These are phyloP conservation scores for Silvanus unidentatus DNA, from an alignment of 2,888 invertebrate genomes.

Conservation along the genomic window DNA sequence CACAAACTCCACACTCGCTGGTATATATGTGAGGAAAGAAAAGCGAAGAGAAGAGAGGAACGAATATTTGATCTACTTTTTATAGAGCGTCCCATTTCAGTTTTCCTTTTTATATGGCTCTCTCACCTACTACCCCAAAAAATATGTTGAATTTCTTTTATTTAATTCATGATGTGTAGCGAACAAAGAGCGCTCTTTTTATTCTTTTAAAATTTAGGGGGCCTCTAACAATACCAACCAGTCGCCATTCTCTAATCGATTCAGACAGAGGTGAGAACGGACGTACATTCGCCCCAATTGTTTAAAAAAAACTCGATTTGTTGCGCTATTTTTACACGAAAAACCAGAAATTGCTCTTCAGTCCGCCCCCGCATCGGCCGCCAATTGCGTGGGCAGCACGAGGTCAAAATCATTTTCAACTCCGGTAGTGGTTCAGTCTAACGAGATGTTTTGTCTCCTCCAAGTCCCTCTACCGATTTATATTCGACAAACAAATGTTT, in stretches of 20 bases:
- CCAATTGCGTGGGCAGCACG: conserved; percentile 6
- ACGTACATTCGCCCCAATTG: background rate
- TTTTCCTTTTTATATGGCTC: conserved; percentile 2
- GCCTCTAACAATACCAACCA: too few species aligned
- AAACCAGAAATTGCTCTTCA: background rate
- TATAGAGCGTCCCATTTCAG: conserved; percentile 4
- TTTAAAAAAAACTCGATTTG: too few species aligned
- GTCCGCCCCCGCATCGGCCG: conserved; percentile 6
- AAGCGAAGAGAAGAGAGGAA: conserved; percentile 4
- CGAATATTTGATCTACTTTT: conserved; percentile 10
- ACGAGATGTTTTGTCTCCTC: conserved; percentile 10
- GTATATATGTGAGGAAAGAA: background rate
- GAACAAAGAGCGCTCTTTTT: conserved; percentile 2
- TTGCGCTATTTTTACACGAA: too few species aligned
- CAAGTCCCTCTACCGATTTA: too few species aligned
- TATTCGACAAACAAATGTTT: background rate
- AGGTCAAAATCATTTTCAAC: conserved; percentile 12
- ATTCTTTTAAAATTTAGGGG: too few species aligned
- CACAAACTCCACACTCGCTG: background rate
- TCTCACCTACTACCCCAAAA: too few species aligned
- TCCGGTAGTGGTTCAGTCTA: conserved; percentile 12
- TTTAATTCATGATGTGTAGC: background rate
- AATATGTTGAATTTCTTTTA: background rate
- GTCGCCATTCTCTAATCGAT: too few species aligned
- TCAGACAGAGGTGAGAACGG: too few species aligned